Evolutionary conservation across 2,888 invertebrate species (phyloP).

Genomic region (Drosophila pegasa): DNA sequence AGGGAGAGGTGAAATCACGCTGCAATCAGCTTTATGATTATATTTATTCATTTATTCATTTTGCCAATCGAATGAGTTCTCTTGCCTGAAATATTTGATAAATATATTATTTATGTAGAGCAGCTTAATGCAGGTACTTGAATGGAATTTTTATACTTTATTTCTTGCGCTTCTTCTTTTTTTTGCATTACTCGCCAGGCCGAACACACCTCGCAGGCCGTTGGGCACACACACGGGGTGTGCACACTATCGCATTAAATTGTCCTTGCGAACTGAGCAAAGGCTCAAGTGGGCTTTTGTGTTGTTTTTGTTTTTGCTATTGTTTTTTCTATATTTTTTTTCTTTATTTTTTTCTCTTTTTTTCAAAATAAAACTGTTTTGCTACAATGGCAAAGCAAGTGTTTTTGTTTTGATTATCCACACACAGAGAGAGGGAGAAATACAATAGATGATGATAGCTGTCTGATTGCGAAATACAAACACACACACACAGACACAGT

Average conservation of each 20-base stretch:
- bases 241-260: conserved; percentile 52
- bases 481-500: conserved; percentile 11
- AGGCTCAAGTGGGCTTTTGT: conserved; percentile 76
- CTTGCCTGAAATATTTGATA: conserved; percentile 6
- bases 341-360: too few species aligned
- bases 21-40: conserved; percentile 13
- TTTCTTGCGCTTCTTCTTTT: too few species aligned
- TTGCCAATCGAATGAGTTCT: not conserved
- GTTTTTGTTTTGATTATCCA: conserved; percentile 73
- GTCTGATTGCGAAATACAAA: conserved; percentile 52
- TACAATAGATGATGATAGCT: conserved; percentile 53
- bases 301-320: too few species aligned
- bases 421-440: not conserved
- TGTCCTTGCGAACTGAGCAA: conserved; percentile 62
- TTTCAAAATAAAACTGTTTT: conserved; percentile 70
- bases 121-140: not conserved
- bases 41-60: conserved; percentile 17
- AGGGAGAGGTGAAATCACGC: not conserved
- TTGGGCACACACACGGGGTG: conserved; percentile 4
- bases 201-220: conserved; percentile 8
- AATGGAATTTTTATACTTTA: not conserved
- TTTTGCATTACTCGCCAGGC: not conserved
- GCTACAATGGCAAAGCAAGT: conserved; percentile 65
- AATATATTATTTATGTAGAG: conserved; percentile 4
- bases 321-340: too few species aligned